These are phyloP conservation scores for Orientallactaga bullata DNA, from an alignment of 2,113 vertebrate genomes.

Conservation along the genomic window DNA sequence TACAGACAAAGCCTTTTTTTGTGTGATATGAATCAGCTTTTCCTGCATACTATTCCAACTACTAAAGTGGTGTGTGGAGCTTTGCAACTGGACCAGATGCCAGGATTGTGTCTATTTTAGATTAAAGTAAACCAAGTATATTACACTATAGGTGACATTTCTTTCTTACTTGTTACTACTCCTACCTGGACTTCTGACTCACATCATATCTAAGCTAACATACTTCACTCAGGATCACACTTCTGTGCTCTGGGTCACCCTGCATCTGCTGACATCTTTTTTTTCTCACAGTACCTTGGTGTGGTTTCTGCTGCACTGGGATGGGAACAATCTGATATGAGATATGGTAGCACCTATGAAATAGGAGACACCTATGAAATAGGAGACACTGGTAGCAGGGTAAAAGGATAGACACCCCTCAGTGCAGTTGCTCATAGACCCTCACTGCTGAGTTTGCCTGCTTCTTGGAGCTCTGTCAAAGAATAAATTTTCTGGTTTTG, in stretches of 20 bases:
- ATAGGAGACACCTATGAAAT: no score
- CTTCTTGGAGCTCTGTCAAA: no score
- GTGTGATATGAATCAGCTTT: background rate
- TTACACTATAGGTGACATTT: background rate
- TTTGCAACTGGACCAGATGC: background rate
- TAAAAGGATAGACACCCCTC: no score
- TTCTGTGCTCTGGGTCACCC: background rate
- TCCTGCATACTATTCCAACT: background rate
- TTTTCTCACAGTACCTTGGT: background rate
- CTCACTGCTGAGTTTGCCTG: no score
- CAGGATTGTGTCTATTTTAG: background rate
- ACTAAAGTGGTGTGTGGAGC: no score
- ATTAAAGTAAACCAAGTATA: background rate
- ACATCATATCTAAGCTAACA: background rate
- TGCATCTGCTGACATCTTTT: background rate
- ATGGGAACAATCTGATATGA: background rate
- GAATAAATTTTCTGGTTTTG: no score
- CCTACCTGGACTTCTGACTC: no score
- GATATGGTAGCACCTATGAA: background rate
- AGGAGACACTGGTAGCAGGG: no score
- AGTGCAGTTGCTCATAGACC: no score
- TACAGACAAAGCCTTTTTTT: no score
- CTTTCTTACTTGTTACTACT: background rate
- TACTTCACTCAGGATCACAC: no score
- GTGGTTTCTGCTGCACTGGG: background rate